A percentile compares a stretch with the other conserved stretches of the same genome.
Evolutionary conservation across 2,888 invertebrate genomes (phyloP).

Genomic region (Oscheius onirici): DNA sequence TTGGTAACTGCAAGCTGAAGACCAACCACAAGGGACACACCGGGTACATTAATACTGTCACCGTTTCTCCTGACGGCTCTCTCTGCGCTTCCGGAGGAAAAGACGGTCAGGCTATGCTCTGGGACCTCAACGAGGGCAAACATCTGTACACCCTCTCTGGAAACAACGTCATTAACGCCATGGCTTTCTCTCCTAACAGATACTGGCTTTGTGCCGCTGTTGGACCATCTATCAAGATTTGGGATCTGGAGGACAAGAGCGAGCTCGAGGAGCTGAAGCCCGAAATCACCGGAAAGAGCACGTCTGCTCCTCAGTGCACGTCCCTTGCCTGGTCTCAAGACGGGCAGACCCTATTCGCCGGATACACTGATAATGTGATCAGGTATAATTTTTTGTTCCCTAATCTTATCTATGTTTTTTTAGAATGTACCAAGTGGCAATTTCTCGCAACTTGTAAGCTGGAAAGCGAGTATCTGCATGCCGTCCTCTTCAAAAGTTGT

Average conservation of each 20-base stretch:
- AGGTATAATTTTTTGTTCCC: conserved; percentile 73
- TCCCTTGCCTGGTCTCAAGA: conserved; percentile 95
- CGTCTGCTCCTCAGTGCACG: conserved; percentile 89
- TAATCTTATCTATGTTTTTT: too few species aligned
- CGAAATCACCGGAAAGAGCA: conserved; percentile 80
- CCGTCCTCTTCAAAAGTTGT: conserved; percentile 33
- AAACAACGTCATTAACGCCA: conserved; percentile 95
- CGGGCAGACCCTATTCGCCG: conserved; percentile 91
- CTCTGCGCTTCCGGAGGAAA: conserved; percentile 95
- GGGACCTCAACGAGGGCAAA: conserved; percentile 99
- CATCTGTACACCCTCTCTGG: conserved; percentile 98
- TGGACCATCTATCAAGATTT: conserved; percentile 96
- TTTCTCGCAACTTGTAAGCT: conserved; percentile 36
- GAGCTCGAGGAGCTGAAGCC: conserved; percentile 97
- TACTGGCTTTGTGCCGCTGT: conserved; percentile 99
- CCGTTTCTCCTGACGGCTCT: conserved; percentile 98
- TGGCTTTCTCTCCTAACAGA: conserved; percentile 96
- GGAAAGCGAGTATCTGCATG: conserved; percentile 88
- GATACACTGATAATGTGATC: conserved; percentile 97
- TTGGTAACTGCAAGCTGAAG: conserved; percentile 97
- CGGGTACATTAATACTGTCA: conserved; percentile 96
- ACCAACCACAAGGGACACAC: conserved; percentile 97
- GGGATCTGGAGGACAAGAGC: conserved; percentile 99
- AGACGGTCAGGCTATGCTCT: conserved; percentile 98
- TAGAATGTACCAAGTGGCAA: too few species aligned